These are phyloP conservation scores for Ganaspis sp. DNA, from an alignment of 1,140 invertebrate genomes.

Conservation along the genomic window DNA sequence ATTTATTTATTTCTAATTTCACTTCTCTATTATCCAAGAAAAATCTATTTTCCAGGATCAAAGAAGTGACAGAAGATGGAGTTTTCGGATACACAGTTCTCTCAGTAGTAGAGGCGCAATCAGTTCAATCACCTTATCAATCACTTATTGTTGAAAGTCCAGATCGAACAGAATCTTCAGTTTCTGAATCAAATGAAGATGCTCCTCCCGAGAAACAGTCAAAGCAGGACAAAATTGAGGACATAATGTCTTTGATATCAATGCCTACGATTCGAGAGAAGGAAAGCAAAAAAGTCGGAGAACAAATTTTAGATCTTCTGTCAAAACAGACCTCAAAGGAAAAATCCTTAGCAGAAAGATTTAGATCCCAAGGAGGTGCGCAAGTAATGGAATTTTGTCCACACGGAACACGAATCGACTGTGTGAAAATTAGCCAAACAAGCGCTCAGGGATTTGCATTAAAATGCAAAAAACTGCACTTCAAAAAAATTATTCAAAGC, in stretches of 20 bases:
- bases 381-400: conserved; percentile 98
- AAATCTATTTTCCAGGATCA: conserved; percentile 61
- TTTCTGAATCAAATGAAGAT: conserved; percentile 65
- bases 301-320: conserved; percentile 95
- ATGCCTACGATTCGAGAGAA: conserved; percentile 96
- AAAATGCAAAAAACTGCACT: conserved; percentile 94
- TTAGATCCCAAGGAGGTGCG: conserved; percentile 95
- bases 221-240: conserved; percentile 67
- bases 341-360: conserved; percentile 93
- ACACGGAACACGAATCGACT: conserved; percentile 94
- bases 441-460: conserved; percentile 75
- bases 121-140: conserved; percentile 54
- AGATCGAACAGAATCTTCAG: conserved; percentile 57
- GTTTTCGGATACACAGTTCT: conserved; percentile 73
- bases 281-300: conserved; percentile 95
- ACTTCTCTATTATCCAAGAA: not conserved
- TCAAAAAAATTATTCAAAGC: conserved; percentile 97
- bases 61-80: conserved; percentile 73
- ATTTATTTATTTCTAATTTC: no score
- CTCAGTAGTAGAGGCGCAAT: conserved; percentile 66
- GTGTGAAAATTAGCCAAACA: conserved; percentile 79
- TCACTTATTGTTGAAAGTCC: conserved; percentile 60
- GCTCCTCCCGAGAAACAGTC: conserved; percentile 63
- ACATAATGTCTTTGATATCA: conserved; percentile 87
- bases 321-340: conserved; percentile 98